phyloP scores from a whole-genome alignment of 2,888 invertebrate species.

The Pristionchus arcanus region DNA sequence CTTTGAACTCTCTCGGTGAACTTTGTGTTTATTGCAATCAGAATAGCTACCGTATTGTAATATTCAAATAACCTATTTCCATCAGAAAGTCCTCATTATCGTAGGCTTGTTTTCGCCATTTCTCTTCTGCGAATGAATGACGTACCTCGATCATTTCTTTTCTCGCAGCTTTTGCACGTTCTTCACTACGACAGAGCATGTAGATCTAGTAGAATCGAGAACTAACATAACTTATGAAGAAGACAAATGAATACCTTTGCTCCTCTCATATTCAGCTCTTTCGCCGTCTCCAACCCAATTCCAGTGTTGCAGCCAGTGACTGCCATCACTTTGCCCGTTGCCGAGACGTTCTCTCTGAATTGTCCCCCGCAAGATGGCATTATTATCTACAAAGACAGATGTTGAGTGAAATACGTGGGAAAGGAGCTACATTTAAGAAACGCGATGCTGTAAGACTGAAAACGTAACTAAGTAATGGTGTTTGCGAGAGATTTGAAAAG shows the following conservation, averaged over 20 bases:
- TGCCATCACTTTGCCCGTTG: conserved; percentile 88
- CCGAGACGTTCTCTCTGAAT: conserved; percentile 74
- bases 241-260: conserved; percentile 66
- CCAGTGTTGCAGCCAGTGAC: conserved; percentile 80
- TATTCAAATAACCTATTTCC: background rate
- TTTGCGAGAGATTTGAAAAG: no score
- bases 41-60: background rate
- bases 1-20: background rate
- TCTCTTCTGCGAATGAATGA: background rate
- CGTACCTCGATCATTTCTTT: conserved; percentile 64
- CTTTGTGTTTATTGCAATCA: background rate
- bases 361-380: conserved; percentile 65
- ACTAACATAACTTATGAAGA: background rate
- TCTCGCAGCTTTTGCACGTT: conserved; percentile 68
- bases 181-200: conserved; percentile 74
- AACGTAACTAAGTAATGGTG: no score
- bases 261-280: conserved; percentile 72
- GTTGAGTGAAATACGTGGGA: no score
- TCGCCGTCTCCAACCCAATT: conserved; percentile 83
- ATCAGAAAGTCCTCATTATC: background rate
- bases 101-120: background rate
- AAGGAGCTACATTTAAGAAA: background rate
- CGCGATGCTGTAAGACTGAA: no score
- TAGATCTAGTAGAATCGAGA: conserved; percentile 65
- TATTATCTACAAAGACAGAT: no score